Percentiles rank a stretch among this genome's conserved stretches.
phyloP scores from a whole-genome alignment of 92 coral and sea anemone genomes.

The Siderastrea radians region DNA sequence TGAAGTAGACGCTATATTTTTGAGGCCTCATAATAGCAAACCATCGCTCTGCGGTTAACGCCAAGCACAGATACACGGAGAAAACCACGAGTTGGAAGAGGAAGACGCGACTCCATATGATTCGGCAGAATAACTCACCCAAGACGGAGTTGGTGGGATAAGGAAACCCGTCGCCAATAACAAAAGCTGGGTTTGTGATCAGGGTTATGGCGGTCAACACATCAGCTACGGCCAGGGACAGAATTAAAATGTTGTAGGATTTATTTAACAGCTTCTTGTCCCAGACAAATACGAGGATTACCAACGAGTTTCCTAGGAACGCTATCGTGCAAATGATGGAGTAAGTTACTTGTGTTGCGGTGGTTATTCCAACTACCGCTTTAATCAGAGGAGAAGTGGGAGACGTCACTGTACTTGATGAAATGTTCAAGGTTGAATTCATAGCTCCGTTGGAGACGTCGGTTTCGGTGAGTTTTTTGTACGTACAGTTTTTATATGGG shows the following conservation, averaged over 20 bases:
- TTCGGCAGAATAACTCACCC: slow-evolving; percentile 77
- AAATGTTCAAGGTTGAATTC: slow-evolving; percentile 7
- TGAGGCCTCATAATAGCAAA: slow-evolving; percentile 70
- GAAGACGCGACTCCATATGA: slow-evolving; percentile 41
- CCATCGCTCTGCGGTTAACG: slow-evolving; percentile 68
- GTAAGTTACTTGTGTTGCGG: neutral
- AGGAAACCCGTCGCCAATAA: slow-evolving; percentile 12
- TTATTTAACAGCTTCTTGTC: too few relatives aligned
- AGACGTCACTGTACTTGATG: neutral
- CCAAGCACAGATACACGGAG: slow-evolving; percentile 69
- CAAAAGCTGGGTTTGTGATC: slow-evolving; percentile 13
- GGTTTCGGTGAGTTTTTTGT: too few relatives aligned
- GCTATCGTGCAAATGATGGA: too few relatives aligned
- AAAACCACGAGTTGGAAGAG: too few relatives aligned
- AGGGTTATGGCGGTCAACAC: too few relatives aligned
- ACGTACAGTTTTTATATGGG: too few relatives aligned
- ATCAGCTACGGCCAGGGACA: too few relatives aligned
- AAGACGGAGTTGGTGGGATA: slow-evolving; percentile 9
- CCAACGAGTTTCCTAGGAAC: too few relatives aligned
- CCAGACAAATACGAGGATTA: too few relatives aligned
- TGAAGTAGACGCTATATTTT: slow-evolving; percentile 58
- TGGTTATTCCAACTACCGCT: neutral
- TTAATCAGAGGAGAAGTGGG: neutral
- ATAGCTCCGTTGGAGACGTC: neutral
- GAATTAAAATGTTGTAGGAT: too few relatives aligned